Base-by-base conservation (phyloP, 1,140 invertebrate genomes). In the Macrobrachium nipponense region DNA sequence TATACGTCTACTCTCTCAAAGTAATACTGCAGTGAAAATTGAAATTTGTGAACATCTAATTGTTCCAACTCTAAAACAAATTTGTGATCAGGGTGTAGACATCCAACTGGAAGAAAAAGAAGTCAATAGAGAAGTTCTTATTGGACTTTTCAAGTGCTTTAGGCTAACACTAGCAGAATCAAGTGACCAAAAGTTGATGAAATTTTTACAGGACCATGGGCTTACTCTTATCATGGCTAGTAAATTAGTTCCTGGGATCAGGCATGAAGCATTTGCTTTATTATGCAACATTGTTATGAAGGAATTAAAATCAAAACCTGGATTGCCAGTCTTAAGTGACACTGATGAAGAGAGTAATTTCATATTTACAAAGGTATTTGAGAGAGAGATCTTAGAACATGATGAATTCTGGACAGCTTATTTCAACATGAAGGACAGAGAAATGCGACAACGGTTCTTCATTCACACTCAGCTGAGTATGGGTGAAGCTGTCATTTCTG, bases 341-440 rank as follows among this genome's bases (percentile, higher is more conserved):
- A 23, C 60, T n/a, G 77, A 86, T 43, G 84, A 86, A 58, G 76
- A 85, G 59, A 79, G 62, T 27, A 60, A 79, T 18, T 44, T 61
- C 43, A 23, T 80, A 11, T 86, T 86, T 18, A 80, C 84, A 51
- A 86, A 86, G 51, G 10, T 80, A 36, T 80, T 86, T 73, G 84
- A 80, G 44, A 36, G n/a, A 27, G 84, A 86, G 51, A 20, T 86
- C n/a, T 43, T 86, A 60, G 84, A 86, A 51, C 76, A 79, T 44
- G 78, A 86, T 27, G 84, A 86, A 44, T 86, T 86, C 77, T 86
- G 84, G 84, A 72, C 84, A n/a, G 68, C 68, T 18, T 86, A 86
- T 73, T 86, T 86, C 60, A 73, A 66, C 77, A 86, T 80, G 84
- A 86, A 86, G 51, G 77, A 70, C 10, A 68, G 78, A 43, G 77